Percentiles rank a stretch among this genome's conserved stretches.
Conservation (phyloP, 2,888 invertebrate genomes). For the Troides oblongomaculatus region DNA sequence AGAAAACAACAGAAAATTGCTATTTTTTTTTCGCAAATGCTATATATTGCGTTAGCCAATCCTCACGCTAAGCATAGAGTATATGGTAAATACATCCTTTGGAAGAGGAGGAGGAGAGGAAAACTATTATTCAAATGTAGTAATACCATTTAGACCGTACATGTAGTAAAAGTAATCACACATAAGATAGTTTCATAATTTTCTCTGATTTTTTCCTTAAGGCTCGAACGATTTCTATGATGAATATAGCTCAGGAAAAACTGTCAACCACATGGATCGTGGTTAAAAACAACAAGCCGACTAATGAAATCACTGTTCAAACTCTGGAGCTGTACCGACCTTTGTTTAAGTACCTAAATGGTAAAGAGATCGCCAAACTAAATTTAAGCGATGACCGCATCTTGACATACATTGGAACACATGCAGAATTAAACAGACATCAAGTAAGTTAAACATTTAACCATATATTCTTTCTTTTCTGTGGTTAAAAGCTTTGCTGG, state of each 20-base stretch:
- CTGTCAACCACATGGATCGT: conserved; percentile 59
- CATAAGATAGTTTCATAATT: too few relatives aligned
- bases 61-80: too few relatives aligned
- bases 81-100: too few relatives aligned
- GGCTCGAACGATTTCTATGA: conserved; percentile 70
- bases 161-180: too few relatives aligned
- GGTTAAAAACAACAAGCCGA: conserved; percentile 44
- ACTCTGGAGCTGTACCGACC: conserved; percentile 62
- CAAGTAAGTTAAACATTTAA: conserved; percentile 46
- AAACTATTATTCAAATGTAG: too few relatives aligned
- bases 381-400: conserved; percentile 58
- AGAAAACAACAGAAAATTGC: too few relatives aligned
- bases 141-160: too few relatives aligned
- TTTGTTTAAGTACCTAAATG: conserved; percentile 64
- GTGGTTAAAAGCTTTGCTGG: neutral
- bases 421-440: conserved; percentile 61
- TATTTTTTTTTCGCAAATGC: too few relatives aligned
- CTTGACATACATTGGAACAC: conserved; percentile 63
- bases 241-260: conserved; percentile 64
- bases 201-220: conserved; percentile 31
- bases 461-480: neutral
- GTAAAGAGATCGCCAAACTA: conserved; percentile 61
- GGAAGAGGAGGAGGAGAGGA: too few relatives aligned
- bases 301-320: conserved; percentile 43
- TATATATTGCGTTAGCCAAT: too few relatives aligned